These are phyloP conservation scores for Brachylomia viminalis DNA, from an alignment of 2,888 invertebrate genomes.

Conservation along the genomic window DNA sequence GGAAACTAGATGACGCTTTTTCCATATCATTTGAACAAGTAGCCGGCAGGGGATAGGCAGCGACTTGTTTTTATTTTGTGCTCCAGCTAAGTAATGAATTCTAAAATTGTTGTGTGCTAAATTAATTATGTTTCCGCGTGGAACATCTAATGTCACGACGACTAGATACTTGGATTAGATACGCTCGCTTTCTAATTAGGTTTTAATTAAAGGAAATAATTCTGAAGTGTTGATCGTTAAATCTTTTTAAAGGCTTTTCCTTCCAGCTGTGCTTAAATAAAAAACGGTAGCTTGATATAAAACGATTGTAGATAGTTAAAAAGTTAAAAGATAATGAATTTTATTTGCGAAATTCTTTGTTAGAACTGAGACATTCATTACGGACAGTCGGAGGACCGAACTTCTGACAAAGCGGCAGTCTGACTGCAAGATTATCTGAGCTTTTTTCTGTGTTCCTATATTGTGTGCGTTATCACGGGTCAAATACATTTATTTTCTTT, in stretches of 20 bases:
- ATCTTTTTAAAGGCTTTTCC: constrained; percentile 5
- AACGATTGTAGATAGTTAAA: neutral
- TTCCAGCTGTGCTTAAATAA: constrained; percentile 23
- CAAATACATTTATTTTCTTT: too few relatives aligned
- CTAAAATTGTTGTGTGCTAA: constrained; percentile 49
- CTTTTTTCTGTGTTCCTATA: too few relatives aligned
- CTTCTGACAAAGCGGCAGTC: neutral
- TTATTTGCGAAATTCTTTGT: neutral
- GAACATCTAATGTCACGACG: constrained; percentile 26
- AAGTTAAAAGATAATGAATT: neutral
- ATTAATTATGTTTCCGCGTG: constrained; percentile 45
- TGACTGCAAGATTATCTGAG: neutral
- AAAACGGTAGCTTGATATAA: neutral
- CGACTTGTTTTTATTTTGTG: constrained; percentile 59
- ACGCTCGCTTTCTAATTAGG: constrained; percentile 39
- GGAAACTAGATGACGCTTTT: constrained; percentile 67
- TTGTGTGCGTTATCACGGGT: too few relatives aligned
- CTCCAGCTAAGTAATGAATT: constrained; percentile 59
- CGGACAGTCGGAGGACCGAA: neutral
- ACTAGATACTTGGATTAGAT: constrained; percentile 26
- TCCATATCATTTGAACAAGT: constrained; percentile 63
- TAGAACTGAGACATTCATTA: neutral
- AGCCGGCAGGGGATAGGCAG: constrained; percentile 32
- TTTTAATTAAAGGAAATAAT: constrained; percentile 26
- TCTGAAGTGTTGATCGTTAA: constrained; percentile 2